phyloP scores from a whole-genome alignment of 2,888 invertebrate genomes.

The Nemoura dubitans region DNA sequence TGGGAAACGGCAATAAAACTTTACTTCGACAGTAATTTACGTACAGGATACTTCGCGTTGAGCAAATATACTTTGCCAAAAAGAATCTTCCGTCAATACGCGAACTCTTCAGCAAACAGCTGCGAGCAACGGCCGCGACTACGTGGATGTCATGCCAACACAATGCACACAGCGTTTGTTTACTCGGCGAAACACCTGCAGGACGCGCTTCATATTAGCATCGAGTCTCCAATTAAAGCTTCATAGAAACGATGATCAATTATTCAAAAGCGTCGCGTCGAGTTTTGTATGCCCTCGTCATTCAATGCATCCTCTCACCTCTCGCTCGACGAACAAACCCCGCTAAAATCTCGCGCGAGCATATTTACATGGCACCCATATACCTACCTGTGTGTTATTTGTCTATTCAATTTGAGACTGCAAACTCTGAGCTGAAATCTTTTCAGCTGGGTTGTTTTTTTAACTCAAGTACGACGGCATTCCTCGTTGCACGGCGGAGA shows the following conservation, averaged over 20 bases:
- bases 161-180: neutral
- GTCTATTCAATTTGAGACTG: conserved; percentile 16
- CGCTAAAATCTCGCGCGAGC: neutral
- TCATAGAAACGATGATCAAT: conserved; percentile 4
- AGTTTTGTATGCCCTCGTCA: neutral
- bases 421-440: neutral
- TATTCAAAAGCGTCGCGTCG: neutral
- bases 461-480: conserved; percentile 27
- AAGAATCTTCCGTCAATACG: neutral
- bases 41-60: neutral
- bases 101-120: neutral
- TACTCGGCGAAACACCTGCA: neutral
- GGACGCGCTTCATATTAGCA: neutral
- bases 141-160: neutral
- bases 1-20: neutral
- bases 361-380: neutral
- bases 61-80: neutral
- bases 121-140: neutral
- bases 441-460: conserved; percentile 14
- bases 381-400: neutral
- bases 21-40: neutral
- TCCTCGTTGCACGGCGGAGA: neutral
- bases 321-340: neutral
- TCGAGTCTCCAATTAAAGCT: neutral
- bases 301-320: neutral